Percentiles rank a stretch among this genome's conserved stretches.
Evolutionary conservation across 2,888 invertebrate genomes (phyloP).

Genomic region (Colostygia pectinataria): DNA sequence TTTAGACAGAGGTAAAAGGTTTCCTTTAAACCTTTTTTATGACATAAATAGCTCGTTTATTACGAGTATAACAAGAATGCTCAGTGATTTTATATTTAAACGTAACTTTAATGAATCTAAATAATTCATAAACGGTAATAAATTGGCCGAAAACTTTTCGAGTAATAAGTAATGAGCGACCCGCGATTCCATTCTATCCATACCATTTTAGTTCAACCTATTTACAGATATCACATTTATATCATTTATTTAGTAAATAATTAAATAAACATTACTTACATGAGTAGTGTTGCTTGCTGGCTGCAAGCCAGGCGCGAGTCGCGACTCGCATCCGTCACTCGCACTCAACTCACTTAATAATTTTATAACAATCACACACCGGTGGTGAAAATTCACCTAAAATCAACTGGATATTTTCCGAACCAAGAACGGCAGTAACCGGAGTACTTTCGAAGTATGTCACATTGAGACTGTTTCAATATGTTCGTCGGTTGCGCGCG

Average conservation of each 20-base stretch:
- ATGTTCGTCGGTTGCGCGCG: too few relatives aligned
- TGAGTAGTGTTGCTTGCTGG: slow-evolving; percentile 1
- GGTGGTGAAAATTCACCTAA: too few relatives aligned
- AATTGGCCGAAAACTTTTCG: neutral
- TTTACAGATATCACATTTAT: too few relatives aligned
- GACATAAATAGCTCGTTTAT: neutral
- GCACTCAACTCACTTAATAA: neutral
- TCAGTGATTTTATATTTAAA: too few relatives aligned
- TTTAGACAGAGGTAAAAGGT: slow-evolving; percentile 1
- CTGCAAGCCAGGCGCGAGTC: neutral
- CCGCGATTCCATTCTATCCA: too few relatives aligned
- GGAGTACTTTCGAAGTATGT: neutral
- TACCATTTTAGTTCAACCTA: too few relatives aligned
- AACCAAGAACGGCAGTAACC: neutral
- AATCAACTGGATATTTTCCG: too few relatives aligned
- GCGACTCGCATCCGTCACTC: neutral
- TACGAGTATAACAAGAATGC: too few relatives aligned
- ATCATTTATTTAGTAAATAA: neutral
- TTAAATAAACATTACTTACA: slow-evolving; percentile 15
- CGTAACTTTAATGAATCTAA: too few relatives aligned
- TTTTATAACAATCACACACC: slow-evolving; percentile 1
- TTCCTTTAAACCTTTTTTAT: neutral
- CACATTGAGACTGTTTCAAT: too few relatives aligned
- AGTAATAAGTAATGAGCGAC: neutral
- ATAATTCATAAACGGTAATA: too few relatives aligned